A percentile compares a stretch with the other conserved stretches of the same genome.
Conservation (phyloP, 2,888 invertebrate genomes). For the Aphodius granarius region DNA sequence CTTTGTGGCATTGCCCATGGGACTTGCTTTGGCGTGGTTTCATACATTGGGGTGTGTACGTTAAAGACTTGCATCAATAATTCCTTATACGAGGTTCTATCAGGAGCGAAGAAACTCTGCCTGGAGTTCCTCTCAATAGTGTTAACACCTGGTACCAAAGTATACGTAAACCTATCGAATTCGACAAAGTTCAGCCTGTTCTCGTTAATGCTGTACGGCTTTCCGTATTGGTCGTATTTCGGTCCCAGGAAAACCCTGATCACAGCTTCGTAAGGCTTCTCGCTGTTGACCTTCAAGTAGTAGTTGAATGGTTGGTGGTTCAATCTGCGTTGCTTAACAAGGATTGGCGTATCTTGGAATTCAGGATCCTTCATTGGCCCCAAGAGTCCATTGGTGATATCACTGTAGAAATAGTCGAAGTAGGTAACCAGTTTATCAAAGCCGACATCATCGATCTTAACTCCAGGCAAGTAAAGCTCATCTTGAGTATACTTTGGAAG, state of each 20-base stretch:
- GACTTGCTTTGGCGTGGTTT: constrained; percentile 52
- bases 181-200: constrained; percentile 68
- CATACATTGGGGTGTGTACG: constrained; percentile 56
- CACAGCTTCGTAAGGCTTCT: constrained; percentile 61
- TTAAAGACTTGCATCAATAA: constrained; percentile 64
- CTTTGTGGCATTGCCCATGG: constrained; percentile 67
- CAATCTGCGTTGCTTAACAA: constrained; percentile 64
- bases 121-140: constrained; percentile 59
- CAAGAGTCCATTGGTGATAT: constrained; percentile 64
- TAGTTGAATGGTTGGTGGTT: constrained; percentile 67
- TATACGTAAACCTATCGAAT: constrained; percentile 63
- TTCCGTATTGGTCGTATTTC: constrained; percentile 63
- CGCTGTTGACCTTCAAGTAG: constrained; percentile 60
- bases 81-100: constrained; percentile 65
- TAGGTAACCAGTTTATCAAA: constrained; percentile 69
- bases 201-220: constrained; percentile 59
- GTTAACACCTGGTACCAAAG: constrained; percentile 64
- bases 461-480: constrained; percentile 65
- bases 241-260: constrained; percentile 72
- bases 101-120: constrained; percentile 60
- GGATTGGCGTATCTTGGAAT: constrained; percentile 52
- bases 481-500: constrained; percentile 64
- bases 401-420: constrained; percentile 68
- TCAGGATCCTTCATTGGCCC: constrained; percentile 51
- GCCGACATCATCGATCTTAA: constrained; percentile 64